These are phyloP conservation scores for Agrilus mali DNA, from an alignment of 2,888 invertebrate genomes.

Conservation along the genomic window DNA sequence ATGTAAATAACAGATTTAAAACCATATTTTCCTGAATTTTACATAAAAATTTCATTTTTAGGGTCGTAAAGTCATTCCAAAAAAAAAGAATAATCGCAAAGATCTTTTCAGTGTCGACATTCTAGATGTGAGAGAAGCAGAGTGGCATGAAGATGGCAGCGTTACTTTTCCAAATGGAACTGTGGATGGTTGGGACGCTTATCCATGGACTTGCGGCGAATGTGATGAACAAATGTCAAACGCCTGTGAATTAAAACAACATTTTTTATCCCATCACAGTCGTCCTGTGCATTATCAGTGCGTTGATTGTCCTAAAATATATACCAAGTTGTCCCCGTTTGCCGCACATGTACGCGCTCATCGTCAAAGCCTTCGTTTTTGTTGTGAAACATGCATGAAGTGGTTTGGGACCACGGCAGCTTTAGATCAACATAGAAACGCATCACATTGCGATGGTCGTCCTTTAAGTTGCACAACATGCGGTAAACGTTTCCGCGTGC, in stretches of 20 bases:
- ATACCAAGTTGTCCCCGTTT: conserved; percentile 49
- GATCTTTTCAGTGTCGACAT: too few relatives aligned
- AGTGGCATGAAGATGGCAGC: conserved; percentile 28
- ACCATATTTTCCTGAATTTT: too few relatives aligned
- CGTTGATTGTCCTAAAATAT: conserved; percentile 51
- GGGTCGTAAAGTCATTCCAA: too few relatives aligned
- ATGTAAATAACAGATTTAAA: too few relatives aligned
- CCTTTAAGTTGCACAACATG: conserved; percentile 41
- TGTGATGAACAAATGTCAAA: conserved; percentile 36
- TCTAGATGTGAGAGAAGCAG: conserved; percentile 19
- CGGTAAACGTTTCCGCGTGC: conserved; percentile 43
- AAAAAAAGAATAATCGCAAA: too few relatives aligned
- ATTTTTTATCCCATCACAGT: conserved; percentile 47
- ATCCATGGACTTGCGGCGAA: conserved; percentile 41
- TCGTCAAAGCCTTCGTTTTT: conserved; percentile 44
- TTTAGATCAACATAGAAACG: conserved; percentile 31
- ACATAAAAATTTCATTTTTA: too few relatives aligned
- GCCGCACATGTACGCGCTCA: conserved; percentile 52
- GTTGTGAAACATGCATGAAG: conserved; percentile 41
- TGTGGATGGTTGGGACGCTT: conserved; percentile 33
- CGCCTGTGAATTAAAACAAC: conserved; percentile 42
- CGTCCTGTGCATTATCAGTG: conserved; percentile 52
- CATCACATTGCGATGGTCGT: conserved; percentile 37
- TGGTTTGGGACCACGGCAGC: conserved; percentile 36
- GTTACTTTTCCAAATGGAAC: conserved; percentile 22